These are phyloP conservation scores for Pandion haliaetus DNA, from an alignment of 2,113 vertebrate genomes.

Conservation along the genomic window DNA sequence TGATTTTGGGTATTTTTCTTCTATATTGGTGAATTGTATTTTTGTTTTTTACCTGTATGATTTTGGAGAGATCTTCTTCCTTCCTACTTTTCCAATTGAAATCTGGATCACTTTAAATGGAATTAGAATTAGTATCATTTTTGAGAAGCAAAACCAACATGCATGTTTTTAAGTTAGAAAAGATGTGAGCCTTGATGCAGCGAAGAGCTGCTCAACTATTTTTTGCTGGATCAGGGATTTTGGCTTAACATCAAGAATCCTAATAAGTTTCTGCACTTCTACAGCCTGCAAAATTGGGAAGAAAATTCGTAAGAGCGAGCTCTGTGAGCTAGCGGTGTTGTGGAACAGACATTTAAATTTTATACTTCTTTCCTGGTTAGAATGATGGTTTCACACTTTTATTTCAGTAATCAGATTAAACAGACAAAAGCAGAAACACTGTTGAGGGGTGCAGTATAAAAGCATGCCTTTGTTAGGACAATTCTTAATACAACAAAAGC, in stretches of 20 bases:
- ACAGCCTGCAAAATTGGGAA: neutral
- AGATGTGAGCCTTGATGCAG: neutral
- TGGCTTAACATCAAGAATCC: neutral
- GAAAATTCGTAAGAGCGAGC: neutral
- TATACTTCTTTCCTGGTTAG: neutral
- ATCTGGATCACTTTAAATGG: constrained; percentile 38
- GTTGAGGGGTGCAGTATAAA: neutral
- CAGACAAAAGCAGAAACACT: neutral
- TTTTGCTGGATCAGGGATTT: neutral
- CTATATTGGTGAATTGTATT: neutral
- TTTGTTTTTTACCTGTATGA: neutral
- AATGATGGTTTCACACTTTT: neutral
- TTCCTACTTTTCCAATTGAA: constrained; percentile 16
- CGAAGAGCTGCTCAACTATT: neutral
- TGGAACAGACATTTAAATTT: neutral
- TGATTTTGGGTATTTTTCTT: neutral
- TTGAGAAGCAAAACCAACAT: constrained; percentile 11
- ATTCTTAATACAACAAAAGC: neutral
- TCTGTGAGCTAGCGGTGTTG: neutral
- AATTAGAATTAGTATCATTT: constrained; percentile 26
- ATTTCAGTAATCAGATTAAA: neutral
- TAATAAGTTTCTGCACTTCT: neutral
- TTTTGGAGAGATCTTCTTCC: neutral
- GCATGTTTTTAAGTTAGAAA: neutral
- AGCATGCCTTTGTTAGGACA: neutral